These are phyloP conservation scores for zebrafish (Danio rerio) DNA, from an alignment of 2,113 vertebrate genomes.

Conservation along the genomic window DNA sequence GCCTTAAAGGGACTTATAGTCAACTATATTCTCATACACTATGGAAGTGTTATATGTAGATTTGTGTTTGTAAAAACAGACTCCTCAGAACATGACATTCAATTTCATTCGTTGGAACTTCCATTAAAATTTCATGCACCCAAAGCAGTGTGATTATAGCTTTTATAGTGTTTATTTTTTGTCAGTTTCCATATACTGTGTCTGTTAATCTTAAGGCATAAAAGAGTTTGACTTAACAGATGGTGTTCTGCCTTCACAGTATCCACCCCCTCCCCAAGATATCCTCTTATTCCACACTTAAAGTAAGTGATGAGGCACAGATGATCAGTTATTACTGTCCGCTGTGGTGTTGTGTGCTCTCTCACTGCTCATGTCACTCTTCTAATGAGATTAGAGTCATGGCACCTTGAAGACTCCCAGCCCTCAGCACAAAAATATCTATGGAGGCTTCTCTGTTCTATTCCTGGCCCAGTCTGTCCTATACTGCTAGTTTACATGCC, in stretches of 20 bases:
- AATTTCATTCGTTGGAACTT: no score
- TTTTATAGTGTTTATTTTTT: not conserved
- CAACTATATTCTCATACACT: no score
- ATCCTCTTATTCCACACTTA: constrained; percentile 16
- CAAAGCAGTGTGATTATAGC: not conserved
- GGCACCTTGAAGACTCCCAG: constrained; percentile 29
- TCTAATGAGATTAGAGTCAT: constrained; percentile 53
- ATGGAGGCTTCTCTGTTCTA: constrained; percentile 37
- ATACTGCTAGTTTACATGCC: constrained; percentile 11
- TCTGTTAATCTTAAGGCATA: not conserved
- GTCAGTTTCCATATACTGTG: not conserved
- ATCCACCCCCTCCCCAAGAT: not conserved
- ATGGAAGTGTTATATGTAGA: no score
- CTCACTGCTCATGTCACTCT: constrained; percentile 17
- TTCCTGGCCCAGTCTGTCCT: constrained; percentile 36
- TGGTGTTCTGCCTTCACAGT: constrained; percentile 7
- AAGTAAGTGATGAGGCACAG: constrained; percentile 16
- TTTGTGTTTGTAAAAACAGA: no score
- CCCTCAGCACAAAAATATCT: constrained; percentile 47
- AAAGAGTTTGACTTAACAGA: constrained; percentile 9
- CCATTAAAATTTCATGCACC: no score
- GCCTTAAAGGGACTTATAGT: no score
- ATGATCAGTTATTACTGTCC: not conserved
- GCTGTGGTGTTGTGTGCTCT: constrained; percentile 18
- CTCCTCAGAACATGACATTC: no score